phyloP scores from a whole-genome alignment of 2,113 vertebrate species.

The Menura novaehollandiae region DNA sequence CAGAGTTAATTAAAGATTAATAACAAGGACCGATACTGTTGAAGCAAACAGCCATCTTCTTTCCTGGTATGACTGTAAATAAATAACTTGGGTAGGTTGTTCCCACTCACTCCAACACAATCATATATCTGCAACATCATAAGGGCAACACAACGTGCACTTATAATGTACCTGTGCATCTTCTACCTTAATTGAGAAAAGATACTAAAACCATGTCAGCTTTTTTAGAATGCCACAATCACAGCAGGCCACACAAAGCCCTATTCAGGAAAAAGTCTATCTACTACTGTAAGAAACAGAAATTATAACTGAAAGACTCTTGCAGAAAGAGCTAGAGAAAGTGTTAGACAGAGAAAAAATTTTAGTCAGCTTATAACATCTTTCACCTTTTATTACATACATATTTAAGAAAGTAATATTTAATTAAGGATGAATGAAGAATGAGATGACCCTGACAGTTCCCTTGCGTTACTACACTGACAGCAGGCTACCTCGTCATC shows the following conservation, averaged over 20 bases:
- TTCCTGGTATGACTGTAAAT: neutral
- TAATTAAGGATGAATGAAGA: neutral
- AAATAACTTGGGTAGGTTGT: neutral
- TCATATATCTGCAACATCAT: neutral
- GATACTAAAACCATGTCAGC: neutral
- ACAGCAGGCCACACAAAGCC: neutral
- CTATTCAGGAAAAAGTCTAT: neutral
- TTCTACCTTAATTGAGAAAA: neutral
- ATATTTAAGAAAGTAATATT: neutral
- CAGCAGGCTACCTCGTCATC: neutral
- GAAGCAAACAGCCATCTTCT: slow-evolving; percentile 2
- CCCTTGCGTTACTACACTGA: accelerated
- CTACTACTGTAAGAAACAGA: neutral
- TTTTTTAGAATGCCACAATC: neutral
- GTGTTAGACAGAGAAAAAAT: neutral
- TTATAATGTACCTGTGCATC: neutral
- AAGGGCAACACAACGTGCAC: neutral
- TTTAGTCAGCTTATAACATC: neutral
- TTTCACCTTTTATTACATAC: neutral
- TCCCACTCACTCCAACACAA: neutral
- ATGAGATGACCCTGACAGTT: neutral
- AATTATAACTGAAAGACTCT: neutral
- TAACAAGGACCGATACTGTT: neutral
- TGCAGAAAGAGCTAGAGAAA: neutral
- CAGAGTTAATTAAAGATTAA: slow-evolving; percentile 59